Evolutionary conservation across 1,140 invertebrate species (phyloP).

Genomic region (Palaemon carinicauda): DNA sequence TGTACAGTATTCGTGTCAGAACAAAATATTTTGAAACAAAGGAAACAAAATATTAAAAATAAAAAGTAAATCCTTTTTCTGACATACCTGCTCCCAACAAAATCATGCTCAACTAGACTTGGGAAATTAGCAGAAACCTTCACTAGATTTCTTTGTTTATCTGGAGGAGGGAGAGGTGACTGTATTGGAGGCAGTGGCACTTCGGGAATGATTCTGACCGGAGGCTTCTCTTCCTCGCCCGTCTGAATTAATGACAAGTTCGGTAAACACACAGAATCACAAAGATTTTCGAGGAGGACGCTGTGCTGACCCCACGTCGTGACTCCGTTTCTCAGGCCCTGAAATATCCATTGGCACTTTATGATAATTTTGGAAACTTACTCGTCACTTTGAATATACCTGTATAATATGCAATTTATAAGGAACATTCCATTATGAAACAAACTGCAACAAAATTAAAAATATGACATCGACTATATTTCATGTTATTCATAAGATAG

Average conservation of each 20-base stretch:
- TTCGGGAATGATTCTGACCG: constrained; percentile 43
- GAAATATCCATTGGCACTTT: background rate
- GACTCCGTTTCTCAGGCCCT: constrained; percentile 25
- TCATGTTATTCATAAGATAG: too few relatives aligned
- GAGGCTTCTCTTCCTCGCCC: constrained; percentile 42
- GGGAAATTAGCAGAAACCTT: constrained; percentile 43
- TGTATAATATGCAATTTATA: too few relatives aligned
- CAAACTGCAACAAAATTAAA: too few relatives aligned
- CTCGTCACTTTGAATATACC: too few relatives aligned
- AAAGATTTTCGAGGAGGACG: constrained; percentile 9
- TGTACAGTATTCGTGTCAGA: too few relatives aligned
- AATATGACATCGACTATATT: too few relatives aligned
- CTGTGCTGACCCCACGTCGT: constrained; percentile 38
- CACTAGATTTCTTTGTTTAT: constrained; percentile 30
- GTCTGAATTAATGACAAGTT: background rate
- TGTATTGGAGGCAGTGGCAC: constrained; percentile 5
- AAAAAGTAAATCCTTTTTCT: background rate
- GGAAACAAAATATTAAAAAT: background rate
- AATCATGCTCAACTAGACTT: constrained; percentile 18
- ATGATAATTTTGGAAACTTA: too few relatives aligned
- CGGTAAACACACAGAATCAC: constrained; percentile 15
- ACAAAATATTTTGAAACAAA: background rate
- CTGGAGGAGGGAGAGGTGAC: constrained; percentile 8
- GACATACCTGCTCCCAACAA: constrained; percentile 17
- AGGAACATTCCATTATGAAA: too few relatives aligned